These are phyloP conservation scores for Trichogramma pretiosum DNA, from an alignment of 1,140 invertebrate genomes.

Conservation along the genomic window DNA sequence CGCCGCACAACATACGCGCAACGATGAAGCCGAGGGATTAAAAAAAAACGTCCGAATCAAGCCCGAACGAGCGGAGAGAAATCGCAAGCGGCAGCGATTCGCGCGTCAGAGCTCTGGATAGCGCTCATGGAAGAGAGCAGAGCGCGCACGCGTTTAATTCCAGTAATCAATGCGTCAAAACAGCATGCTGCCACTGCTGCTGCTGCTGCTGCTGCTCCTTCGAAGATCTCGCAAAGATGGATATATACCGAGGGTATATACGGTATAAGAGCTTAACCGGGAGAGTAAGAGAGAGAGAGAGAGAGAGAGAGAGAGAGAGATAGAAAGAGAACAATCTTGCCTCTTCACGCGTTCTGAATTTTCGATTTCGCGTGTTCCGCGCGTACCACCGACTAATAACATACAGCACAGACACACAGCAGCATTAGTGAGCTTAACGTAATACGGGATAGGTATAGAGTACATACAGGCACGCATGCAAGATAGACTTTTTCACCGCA, in stretches of 20 bases:
- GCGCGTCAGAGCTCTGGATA: background rate
- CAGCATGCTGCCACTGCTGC: too few relatives aligned
- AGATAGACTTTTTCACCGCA: background rate
- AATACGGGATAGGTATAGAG: too few relatives aligned
- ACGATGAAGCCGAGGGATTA: too few relatives aligned
- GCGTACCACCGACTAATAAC: slow-evolving; percentile 40
- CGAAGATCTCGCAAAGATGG: slow-evolving; percentile 13
- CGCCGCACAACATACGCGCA: background rate
- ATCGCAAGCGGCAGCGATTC: background rate
- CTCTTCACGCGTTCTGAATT: background rate
- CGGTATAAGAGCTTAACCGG: too few relatives aligned
- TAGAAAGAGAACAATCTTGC: slow-evolving; percentile 2
- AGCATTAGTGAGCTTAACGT: too few relatives aligned
- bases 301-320: too few relatives aligned
- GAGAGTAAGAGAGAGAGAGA: too few relatives aligned
- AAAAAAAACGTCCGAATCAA: too few relatives aligned
- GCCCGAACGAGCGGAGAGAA: background rate
- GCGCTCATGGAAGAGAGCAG: too few relatives aligned
- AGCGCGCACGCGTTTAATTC: slow-evolving; percentile 39
- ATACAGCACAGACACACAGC: slow-evolving; percentile 19
- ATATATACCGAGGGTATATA: too few relatives aligned
- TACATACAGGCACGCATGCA: background rate
- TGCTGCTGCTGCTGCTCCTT: too few relatives aligned
- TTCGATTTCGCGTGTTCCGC: slow-evolving; percentile 11
- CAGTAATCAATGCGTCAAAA: slow-evolving; percentile 43